These are phyloP conservation scores for Danio tinwini DNA, from an alignment of 2,797 vertebrate species.

Conservation along the genomic window DNA sequence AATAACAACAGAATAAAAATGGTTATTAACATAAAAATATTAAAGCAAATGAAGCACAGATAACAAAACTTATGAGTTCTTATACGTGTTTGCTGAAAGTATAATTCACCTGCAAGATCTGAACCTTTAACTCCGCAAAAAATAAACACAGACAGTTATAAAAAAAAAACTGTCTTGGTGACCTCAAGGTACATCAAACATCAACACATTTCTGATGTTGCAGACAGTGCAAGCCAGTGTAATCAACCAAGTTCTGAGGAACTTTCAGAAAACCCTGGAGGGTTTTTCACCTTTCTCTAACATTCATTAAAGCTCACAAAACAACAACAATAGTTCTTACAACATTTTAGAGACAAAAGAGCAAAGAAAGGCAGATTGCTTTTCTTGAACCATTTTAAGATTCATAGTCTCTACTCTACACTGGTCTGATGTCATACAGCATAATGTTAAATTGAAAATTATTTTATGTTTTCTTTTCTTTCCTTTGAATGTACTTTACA, in stretches of 20 bases:
- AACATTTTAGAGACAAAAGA: conserved; percentile 1
- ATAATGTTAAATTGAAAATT: no score
- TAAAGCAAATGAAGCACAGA: conserved; percentile 1
- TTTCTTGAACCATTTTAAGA: not conserved
- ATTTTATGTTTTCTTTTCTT: no score
- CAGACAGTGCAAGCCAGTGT: conserved; percentile 12
- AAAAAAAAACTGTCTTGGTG: not conserved
- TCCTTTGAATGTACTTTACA: no score
- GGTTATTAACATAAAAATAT: not conserved
- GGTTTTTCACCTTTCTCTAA: not conserved
- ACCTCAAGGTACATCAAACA: conserved; percentile 29
- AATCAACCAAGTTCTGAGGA: conserved; percentile 20
- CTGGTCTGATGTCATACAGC: no score
- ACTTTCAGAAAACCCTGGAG: conserved; percentile 16
- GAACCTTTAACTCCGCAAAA: not conserved
- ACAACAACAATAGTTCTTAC: not conserved
- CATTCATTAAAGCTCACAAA: conserved; percentile 6
- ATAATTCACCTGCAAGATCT: conserved; percentile 4
- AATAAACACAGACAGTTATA: not conserved
- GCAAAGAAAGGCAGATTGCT: not conserved
- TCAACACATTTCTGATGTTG: conserved; percentile 25
- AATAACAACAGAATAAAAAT: not conserved
- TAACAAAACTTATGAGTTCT: not conserved
- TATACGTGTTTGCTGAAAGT: not conserved
- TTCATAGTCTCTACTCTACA: no score